These are phyloP conservation scores for Rhagoletis zephyria DNA, from an alignment of 1,140 invertebrate genomes.

Conservation along the genomic window DNA sequence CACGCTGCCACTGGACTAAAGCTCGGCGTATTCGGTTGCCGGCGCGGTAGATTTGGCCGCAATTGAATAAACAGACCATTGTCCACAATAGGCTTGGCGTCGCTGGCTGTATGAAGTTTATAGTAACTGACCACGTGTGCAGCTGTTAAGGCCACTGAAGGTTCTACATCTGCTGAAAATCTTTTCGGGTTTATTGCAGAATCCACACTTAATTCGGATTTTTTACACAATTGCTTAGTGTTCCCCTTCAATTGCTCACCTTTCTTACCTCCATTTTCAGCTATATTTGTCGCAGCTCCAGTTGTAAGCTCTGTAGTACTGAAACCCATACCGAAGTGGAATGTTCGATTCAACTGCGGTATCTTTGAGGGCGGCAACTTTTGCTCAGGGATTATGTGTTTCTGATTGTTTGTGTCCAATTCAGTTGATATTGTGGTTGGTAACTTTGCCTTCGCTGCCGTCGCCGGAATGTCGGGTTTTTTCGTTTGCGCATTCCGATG, in stretches of 20 bases:
- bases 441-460: neutral
- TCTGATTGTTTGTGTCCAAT: neutral
- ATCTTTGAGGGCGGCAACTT: slow-evolving; percentile 73
- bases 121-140: slow-evolving; percentile 53
- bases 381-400: neutral
- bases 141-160: slow-evolving; percentile 60
- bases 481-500: neutral
- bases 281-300: neutral
- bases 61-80: slow-evolving; percentile 81
- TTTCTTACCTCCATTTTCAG: neutral
- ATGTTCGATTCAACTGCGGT: slow-evolving; percentile 78
- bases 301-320: neutral
- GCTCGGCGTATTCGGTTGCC: slow-evolving; percentile 81
- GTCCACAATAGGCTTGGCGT: slow-evolving; percentile 59
- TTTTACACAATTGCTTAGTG: neutral
- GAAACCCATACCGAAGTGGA: slow-evolving; percentile 84
- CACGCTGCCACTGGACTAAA: slow-evolving; percentile 89
- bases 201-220: neutral
- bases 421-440: neutral
- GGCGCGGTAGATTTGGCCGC: slow-evolving; percentile 84
- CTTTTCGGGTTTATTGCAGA: slow-evolving; percentile 52
- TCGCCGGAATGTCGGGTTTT: neutral
- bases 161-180: too few relatives aligned
- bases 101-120: slow-evolving; percentile 54
- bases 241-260: neutral